Evolutionary conservation across 2,797 vertebrate genomes (phyloP).

Genomic region (Setipinna tenuifilis): DNA sequence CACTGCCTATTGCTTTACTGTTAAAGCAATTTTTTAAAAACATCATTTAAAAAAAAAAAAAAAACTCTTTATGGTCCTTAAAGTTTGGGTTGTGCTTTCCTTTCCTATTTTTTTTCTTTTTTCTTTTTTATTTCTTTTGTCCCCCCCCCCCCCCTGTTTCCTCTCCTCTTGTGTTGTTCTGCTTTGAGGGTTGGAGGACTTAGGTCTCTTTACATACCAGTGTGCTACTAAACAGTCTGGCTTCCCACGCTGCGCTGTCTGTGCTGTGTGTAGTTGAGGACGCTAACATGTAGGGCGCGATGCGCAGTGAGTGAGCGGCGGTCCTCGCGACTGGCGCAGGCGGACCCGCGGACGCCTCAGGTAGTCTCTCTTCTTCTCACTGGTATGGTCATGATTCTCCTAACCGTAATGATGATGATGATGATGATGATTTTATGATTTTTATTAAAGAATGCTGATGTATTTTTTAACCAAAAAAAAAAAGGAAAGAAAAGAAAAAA

Average conservation of each 20-base stretch:
- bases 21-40: not conserved
- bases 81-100: slow-evolving; percentile 84
- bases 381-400: slow-evolving; percentile 72
- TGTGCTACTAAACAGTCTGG: slow-evolving; percentile 63
- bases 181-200: slow-evolving; percentile 56
- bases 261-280: slow-evolving; percentile 63
- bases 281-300: slow-evolving; percentile 67
- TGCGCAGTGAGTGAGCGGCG: slow-evolving; percentile 62
- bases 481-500: not conserved
- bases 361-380: slow-evolving; percentile 81
- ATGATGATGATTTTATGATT: slow-evolving; percentile 60
- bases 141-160: slow-evolving; percentile 42
- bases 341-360: slow-evolving; percentile 75
- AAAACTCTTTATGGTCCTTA: slow-evolving; percentile 62
- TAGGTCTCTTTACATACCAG: slow-evolving; percentile 58
- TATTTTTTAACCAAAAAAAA: slow-evolving; percentile 49
- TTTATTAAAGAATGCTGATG: slow-evolving; percentile 57
- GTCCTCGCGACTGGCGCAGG: slow-evolving; percentile 58
- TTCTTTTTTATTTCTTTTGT: slow-evolving; percentile 38
- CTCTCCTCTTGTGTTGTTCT: slow-evolving; percentile 38
- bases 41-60: slow-evolving; percentile 27
- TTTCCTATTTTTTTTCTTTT: slow-evolving; percentile 59
- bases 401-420: slow-evolving; percentile 66
- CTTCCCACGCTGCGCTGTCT: slow-evolving; percentile 60
- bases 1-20: not conserved